These are phyloP conservation scores for Phortica variegata DNA, from an alignment of 1,140 invertebrate species.

Conservation along the genomic window DNA sequence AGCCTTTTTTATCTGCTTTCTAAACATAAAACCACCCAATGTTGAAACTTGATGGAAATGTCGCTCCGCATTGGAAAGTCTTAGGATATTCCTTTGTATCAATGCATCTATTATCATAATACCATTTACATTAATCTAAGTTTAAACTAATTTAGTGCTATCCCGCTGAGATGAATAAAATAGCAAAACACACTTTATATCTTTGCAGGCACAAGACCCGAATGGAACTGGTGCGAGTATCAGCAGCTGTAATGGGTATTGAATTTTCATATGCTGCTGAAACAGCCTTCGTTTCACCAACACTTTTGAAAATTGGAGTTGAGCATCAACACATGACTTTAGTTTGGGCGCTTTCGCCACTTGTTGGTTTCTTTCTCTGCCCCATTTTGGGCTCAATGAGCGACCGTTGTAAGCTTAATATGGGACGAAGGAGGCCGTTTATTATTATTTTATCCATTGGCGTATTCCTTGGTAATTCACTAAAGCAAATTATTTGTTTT, in stretches of 20 bases:
- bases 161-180: background rate
- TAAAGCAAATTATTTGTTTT: background rate
- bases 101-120: too few species aligned
- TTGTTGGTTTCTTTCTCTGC: slow-evolving; percentile 91
- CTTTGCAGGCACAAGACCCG: slow-evolving; percentile 73
- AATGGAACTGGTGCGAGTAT: slow-evolving; percentile 80
- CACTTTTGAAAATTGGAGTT: slow-evolving; percentile 88
- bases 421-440: slow-evolving; percentile 87
- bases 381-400: slow-evolving; percentile 89
- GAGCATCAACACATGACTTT: slow-evolving; percentile 89
- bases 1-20: too few species aligned
- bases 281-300: slow-evolving; percentile 93
- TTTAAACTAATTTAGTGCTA: too few species aligned
- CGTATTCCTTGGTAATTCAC: slow-evolving; percentile 74
- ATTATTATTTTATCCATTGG: slow-evolving; percentile 86
- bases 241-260: slow-evolving; percentile 94
- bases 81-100: too few species aligned
- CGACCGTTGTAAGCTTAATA: slow-evolving; percentile 77
- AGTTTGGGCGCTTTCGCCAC: slow-evolving; percentile 90
- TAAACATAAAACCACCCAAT: too few species aligned
- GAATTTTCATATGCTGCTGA: slow-evolving; percentile 97
- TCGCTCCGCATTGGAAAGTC: too few species aligned
- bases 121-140: too few species aligned
- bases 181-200: slow-evolving; percentile 1
- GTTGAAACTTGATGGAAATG: too few species aligned